Evolutionary conservation across 1,140 invertebrate genomes (phyloP).

Genomic region (Pomacea maculata): DNA sequence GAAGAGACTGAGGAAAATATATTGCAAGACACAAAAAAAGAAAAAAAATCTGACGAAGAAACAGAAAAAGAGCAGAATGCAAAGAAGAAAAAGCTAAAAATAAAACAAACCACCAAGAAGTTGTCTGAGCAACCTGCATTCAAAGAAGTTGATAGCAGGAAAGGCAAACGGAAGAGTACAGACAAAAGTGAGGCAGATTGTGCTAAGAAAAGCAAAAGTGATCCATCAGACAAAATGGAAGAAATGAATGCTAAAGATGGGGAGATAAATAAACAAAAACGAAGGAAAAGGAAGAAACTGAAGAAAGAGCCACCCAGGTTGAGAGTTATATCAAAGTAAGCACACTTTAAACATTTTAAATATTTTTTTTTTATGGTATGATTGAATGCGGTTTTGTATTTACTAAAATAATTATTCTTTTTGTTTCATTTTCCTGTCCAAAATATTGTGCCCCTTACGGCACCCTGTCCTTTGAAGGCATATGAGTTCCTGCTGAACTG

Average conservation of each 20-base stretch:
- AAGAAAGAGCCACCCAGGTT: constrained; percentile 5
- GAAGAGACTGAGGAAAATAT: not conserved
- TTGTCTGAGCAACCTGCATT: not conserved
- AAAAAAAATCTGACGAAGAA: constrained; percentile 31
- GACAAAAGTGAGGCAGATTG: constrained; percentile 21
- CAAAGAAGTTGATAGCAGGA: not conserved
- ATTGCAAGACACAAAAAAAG: constrained; percentile 31
- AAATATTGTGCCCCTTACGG: not conserved
- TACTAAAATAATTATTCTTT: not conserved
- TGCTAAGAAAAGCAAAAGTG: constrained; percentile 27
- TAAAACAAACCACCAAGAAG: not conserved
- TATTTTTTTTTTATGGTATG: not conserved
- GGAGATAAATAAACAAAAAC: constrained; percentile 15
- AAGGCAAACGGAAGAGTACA: constrained; percentile 25
- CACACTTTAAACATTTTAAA: constrained; percentile 6
- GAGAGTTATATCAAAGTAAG: constrained; percentile 23
- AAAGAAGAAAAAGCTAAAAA: constrained; percentile 10
- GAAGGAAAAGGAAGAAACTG: constrained; percentile 26
- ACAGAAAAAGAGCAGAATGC: not conserved
- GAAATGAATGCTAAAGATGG: constrained; percentile 12
- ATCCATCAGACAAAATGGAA: constrained; percentile 4
- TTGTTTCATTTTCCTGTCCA: not conserved
- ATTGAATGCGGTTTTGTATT: not conserved
- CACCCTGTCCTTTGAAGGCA: not conserved
- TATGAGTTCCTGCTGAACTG: not conserved